Evolutionary conservation across 2,888 invertebrate genomes (phyloP), one percentile per base, ranked within the genome.

Genomic region (Spilarctia lutea): DNA sequence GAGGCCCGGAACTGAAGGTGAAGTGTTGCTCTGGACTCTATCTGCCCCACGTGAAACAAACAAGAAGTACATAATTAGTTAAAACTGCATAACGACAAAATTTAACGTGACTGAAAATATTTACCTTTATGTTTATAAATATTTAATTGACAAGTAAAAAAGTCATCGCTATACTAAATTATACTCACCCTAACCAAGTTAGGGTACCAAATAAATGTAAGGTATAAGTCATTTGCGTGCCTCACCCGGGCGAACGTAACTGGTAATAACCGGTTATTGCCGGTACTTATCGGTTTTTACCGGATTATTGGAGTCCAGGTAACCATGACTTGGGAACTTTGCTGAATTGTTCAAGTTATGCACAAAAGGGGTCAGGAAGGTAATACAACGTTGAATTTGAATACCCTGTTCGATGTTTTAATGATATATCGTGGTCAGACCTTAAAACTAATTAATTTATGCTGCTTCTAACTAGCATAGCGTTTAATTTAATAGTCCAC

Each of bases 171-270:
- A 27, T 24, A n/a, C 10, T 10, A 30, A 30, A 78, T 74, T 72
- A 70, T 75, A 71, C 87, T 75, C 84, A 88, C 89, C 87, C 83
- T 78, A 82, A 66, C 70, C 68, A 74, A 75, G 80, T 79, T 80
- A 81, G 81, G 76, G 79, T 79, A 82, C 82, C 85, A 84, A 81
- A 81, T 82, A 81, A 85, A 88, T 86, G 84, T 81, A 75, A 70
- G 82, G 85, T 84, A 85, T 86, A 88, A 89, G 88, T 90, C 88
- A 89, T 89, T 88, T 86, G 82, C 86, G 81, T 83, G 78, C 71
- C 73, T 75, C 77, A 68, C 77, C 76, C 77, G 66, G 73, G 73
- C 72, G 65, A 78, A 79, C 76, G 78, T 80, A 82, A 77, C 82
- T 76, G 73, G 83, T 82, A 79, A 79, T 79, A 84, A 80, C 79